Evolutionary conservation across 2,797 vertebrate genomes (phyloP).

Genomic region (Sparidentex hasta): DNA sequence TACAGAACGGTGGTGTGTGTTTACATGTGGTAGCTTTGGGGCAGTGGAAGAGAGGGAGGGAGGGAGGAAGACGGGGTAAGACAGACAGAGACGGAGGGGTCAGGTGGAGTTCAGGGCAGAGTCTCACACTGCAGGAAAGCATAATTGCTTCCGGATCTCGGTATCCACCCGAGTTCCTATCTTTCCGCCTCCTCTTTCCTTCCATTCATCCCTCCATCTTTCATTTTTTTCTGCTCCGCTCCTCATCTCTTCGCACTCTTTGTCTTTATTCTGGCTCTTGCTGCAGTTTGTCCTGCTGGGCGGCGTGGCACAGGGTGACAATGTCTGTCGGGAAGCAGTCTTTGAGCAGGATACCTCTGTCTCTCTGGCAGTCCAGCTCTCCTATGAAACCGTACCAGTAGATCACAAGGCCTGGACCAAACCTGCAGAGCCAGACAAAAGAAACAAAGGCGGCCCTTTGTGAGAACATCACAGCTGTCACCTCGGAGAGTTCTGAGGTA

Average conservation of each 20-base stretch:
- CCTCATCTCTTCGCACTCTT: constrained; percentile 47
- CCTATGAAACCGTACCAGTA: constrained; percentile 98
- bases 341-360: constrained; percentile 96
- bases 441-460: constrained; percentile 24
- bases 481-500: constrained; percentile 23
- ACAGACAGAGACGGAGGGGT: constrained; percentile 83
- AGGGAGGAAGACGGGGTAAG: constrained; percentile 54
- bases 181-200: constrained; percentile 58
- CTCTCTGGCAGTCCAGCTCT: constrained; percentile 96
- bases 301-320: constrained; percentile 88
- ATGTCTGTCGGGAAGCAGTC: constrained; percentile 95
- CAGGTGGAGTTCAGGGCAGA: constrained; percentile 94
- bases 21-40: constrained; percentile 49
- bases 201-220: constrained; percentile 56
- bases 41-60: constrained; percentile 49
- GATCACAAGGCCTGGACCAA: constrained; percentile 97
- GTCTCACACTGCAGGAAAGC: constrained; percentile 90
- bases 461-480: constrained; percentile 40
- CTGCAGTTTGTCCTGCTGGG: constrained; percentile 51
- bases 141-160: constrained; percentile 93
- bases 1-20: constrained; percentile 54
- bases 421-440: constrained; percentile 83
- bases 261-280: constrained; percentile 61
- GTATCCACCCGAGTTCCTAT: constrained; percentile 67
- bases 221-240: constrained; percentile 22